Evolutionary conservation across 1,140 invertebrate species (phyloP), one percentile per base, ranked within the genome.

Genomic region (Antheraea mylitta): DNA sequence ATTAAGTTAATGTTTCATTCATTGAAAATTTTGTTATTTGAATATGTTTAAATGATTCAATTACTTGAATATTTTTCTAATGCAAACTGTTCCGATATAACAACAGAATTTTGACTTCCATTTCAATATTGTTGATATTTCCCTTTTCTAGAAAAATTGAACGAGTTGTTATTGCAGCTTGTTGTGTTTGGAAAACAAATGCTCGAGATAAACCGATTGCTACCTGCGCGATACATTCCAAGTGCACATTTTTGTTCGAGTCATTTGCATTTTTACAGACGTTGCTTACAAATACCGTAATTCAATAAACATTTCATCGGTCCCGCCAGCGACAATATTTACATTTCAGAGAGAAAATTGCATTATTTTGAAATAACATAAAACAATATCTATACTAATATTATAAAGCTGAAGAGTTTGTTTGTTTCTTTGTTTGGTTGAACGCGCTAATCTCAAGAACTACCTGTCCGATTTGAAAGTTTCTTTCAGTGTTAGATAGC

Each of bases 181-280:
- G 70, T 70, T 62, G 69, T 74, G 64, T 76, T 70, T 73, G 64
- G 72, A 75, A 77, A 69, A 76, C 69, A 78, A 73, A 72, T 75
- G 71, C 59, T 67, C 45, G 68, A 70, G 71, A 72, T 68, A 76
- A 73, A 70, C 68, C 66, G 67, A 65, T 71, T 36, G 66, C 58
- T 67, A 18, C 8, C 62, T 76, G 75, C 38, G 59, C 76, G 53
- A 18, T 19, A 65, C 65, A 90, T 83, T 80, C 79, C 77, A 61
- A 66, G 70, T 58, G 74, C 72, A 30, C 75, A 71, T 16, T 71
- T 76, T 68, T 77, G 71, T 73, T 72, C 65, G 45, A 72, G 72
- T 84, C 74, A 79, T 87, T 89, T 84, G 80, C 82, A 90, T 90
- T 85, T 87, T 87, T 89, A 53, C 73, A 80, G 75, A 85, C 81